These are phyloP conservation scores for Mormoops blainvillei DNA, from an alignment of 2,113 vertebrate species.

Conservation along the genomic window DNA sequence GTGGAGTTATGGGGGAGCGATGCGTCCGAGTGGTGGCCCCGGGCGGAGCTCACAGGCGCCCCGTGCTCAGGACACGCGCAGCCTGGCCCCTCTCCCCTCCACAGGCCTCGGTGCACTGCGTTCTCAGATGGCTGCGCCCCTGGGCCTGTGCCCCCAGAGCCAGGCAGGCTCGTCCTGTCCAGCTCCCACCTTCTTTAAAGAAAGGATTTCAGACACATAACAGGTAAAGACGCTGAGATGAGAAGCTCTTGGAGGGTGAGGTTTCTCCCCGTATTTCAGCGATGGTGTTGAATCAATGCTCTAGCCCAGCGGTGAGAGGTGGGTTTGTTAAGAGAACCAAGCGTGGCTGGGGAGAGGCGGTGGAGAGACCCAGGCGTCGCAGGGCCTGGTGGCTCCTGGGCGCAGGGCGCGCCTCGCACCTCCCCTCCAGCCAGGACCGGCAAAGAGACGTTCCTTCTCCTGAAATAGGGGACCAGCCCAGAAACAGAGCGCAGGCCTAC, in stretches of 20 bases:
- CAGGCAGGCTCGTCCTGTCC: no score
- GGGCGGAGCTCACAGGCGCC: background rate
- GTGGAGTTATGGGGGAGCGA: no score
- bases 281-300: rapidly evolving
- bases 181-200: background rate
- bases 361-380: rapidly evolving
- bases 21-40: no score
- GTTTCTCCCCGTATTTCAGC: background rate
- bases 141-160: no score
- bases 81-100: background rate
- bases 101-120: no score
- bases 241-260: background rate
- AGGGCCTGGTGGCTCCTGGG: background rate
- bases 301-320: background rate
- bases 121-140: no score
- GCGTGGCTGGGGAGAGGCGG: no score
- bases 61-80: background rate
- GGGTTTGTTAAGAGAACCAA: background rate
- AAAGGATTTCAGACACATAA: background rate
- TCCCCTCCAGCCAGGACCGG: rapidly evolving
- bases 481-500: no score
- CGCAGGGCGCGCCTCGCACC: rapidly evolving
- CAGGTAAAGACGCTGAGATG: background rate
- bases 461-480: background rate
- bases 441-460: conserved; percentile 32